Conservation (phyloP, 2,888 invertebrate species). For the Drosophila recens region DNA sequence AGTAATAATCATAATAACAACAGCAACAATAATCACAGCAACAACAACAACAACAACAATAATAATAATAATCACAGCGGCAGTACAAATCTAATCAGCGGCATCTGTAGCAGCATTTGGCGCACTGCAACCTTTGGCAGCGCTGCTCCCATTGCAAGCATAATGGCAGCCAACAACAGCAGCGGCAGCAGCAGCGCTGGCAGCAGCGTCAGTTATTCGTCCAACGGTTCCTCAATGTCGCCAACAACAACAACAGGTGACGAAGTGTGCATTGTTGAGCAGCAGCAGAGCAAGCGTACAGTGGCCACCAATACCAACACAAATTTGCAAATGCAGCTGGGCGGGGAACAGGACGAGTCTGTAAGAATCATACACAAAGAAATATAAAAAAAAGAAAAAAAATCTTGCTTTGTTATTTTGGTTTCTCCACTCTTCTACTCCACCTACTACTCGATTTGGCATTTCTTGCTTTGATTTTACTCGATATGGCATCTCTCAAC, state of each 20-base stretch:
- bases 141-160: slow-evolving; percentile 69
- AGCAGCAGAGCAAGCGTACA: slow-evolving; percentile 54
- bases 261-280: slow-evolving; percentile 55
- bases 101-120: slow-evolving; percentile 81
- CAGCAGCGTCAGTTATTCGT: slow-evolving; percentile 64
- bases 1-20: slow-evolving; percentile 43
- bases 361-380: slow-evolving; percentile 72
- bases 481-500: slow-evolving; percentile 35
- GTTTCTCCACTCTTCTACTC: slow-evolving; percentile 45
- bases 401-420: slow-evolving; percentile 48
- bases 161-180: slow-evolving; percentile 48
- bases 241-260: slow-evolving; percentile 33
- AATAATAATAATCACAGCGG: slow-evolving; percentile 56
- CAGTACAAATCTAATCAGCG: slow-evolving; percentile 71
- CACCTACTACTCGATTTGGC: slow-evolving; percentile 50
- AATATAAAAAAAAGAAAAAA: slow-evolving; percentile 12
- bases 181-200: slow-evolving; percentile 42
- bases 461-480: slow-evolving; percentile 28
- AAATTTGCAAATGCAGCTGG: slow-evolving; percentile 30
- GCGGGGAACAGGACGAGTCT: no score
- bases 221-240: slow-evolving; percentile 65
- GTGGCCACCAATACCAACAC: slow-evolving; percentile 35
- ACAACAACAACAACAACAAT: slow-evolving; percentile 20
- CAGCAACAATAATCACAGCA: slow-evolving; percentile 40
- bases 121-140: slow-evolving; percentile 80